A percentile compares a stretch with the other conserved stretches of the same genome.
phyloP scores from a whole-genome alignment of 2,797 vertebrate genomes.

The Bucorvus abyssinicus region DNA sequence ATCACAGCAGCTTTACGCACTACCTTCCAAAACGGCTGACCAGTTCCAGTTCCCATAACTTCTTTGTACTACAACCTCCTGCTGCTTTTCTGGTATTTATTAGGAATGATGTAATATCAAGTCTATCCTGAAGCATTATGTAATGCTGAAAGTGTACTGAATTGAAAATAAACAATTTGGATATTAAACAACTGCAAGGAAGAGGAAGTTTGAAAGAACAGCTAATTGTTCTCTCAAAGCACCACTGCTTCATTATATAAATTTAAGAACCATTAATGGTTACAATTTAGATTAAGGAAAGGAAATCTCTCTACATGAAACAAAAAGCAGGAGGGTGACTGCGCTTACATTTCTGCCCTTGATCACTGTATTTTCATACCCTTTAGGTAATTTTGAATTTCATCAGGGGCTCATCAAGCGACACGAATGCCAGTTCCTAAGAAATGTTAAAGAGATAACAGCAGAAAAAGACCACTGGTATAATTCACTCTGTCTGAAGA shows the following conservation, averaged over 20 bases:
- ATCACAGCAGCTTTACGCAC: background rate
- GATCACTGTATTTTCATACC: background rate
- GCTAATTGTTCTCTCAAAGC: conserved; percentile 1
- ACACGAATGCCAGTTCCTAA: background rate
- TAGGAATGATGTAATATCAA: background rate
- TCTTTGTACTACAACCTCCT: background rate
- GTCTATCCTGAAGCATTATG: background rate
- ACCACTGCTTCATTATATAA: background rate
- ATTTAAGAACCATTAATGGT: conserved; percentile 20
- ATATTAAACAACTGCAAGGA: background rate
- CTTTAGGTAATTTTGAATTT: background rate
- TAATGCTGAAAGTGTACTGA: background rate
- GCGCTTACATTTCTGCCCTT: background rate
- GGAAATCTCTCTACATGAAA: background rate
- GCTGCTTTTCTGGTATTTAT: background rate
- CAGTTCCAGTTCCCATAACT: background rate
- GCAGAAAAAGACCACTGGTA: background rate
- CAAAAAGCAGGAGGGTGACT: conserved; percentile 5
- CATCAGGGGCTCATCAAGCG: background rate
- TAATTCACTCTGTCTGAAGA: background rate
- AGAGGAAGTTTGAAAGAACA: conserved; percentile 21
- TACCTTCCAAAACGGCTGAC: conserved; percentile 27
- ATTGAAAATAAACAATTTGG: conserved; percentile 10
- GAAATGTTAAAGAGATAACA: background rate
- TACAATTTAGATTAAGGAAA: conserved; percentile 5